phyloP scores from a whole-genome alignment of 2,113 vertebrate species.

The Phylloscopus trochiloides region DNA sequence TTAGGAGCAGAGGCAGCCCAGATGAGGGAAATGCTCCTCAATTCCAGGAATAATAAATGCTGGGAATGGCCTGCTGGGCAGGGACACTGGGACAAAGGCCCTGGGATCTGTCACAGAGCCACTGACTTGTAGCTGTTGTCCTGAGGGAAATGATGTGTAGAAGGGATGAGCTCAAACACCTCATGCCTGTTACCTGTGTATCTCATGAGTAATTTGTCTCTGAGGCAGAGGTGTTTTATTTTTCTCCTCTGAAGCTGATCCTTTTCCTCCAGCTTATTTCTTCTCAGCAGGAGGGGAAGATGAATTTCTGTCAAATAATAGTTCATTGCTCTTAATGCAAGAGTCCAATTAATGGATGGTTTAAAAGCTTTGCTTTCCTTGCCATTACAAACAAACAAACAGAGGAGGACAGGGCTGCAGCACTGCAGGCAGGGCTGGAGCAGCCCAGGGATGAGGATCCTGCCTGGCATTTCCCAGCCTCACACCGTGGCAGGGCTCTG shows the following conservation, averaged over 20 bases:
- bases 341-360: conserved; percentile 53
- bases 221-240: not conserved
- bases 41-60: not conserved
- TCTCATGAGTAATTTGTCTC: conserved; percentile 19
- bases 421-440: not conserved
- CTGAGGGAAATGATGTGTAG: conserved; percentile 2
- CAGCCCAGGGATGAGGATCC: not conserved
- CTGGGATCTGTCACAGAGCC: not conserved
- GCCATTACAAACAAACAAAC: not conserved
- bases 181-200: not conserved
- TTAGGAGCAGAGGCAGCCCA: not conserved
- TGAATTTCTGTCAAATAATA: conserved; percentile 17
- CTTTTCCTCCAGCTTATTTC: conserved; percentile 20
- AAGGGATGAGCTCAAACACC: conserved; percentile 4
- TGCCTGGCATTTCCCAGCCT: not conserved
- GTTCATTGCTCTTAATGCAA: conserved; percentile 35
- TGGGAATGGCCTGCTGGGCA: not conserved
- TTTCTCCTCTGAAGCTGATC: not conserved
- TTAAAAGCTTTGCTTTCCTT: conserved; percentile 23
- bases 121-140: not conserved
- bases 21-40: not conserved
- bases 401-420: not conserved
- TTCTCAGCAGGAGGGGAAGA: conserved; percentile 57
- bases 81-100: not conserved
- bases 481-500: accelerated